A percentile compares a stretch with the other conserved stretches of the same genome.
These are phyloP conservation scores for Aix galericulata DNA, from an alignment of 2,113 vertebrate genomes.

Conservation along the genomic window DNA sequence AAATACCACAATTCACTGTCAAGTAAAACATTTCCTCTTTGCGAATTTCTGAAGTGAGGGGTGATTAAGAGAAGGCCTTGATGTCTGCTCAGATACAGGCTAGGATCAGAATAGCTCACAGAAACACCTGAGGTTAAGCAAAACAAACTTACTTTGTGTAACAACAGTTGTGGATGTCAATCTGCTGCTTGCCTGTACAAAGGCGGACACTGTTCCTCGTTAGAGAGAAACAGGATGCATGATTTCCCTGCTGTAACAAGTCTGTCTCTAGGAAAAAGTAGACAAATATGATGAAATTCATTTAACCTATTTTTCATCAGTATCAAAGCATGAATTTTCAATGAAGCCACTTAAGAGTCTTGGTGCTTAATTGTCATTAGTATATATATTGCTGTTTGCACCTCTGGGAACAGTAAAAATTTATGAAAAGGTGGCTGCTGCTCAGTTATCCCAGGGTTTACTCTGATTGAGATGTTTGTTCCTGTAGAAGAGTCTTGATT, in stretches of 20 bases:
- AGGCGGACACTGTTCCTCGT: background rate
- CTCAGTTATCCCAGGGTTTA: background rate
- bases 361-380: background rate
- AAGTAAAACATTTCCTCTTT: background rate
- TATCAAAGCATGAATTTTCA: background rate
- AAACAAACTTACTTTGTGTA: background rate
- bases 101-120: background rate
- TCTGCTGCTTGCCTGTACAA: background rate
- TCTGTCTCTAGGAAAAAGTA: background rate
- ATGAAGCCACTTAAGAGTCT: background rate
- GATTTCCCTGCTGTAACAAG: background rate
- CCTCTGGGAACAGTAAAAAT: background rate
- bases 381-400: background rate
- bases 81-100: background rate
- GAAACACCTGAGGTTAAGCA: background rate
- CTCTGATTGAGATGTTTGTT: background rate
- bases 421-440: fast-evolving
- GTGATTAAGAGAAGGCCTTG: background rate
- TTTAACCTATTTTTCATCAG: background rate
- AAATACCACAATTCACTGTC: background rate
- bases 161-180: fast-evolving
- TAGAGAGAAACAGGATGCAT: background rate
- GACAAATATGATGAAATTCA: background rate
- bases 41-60: background rate
- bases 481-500: background rate